Conservation (phyloP, 53 echinoderm and acorn worm species). For the Hippasteria phrygiana region DNA sequence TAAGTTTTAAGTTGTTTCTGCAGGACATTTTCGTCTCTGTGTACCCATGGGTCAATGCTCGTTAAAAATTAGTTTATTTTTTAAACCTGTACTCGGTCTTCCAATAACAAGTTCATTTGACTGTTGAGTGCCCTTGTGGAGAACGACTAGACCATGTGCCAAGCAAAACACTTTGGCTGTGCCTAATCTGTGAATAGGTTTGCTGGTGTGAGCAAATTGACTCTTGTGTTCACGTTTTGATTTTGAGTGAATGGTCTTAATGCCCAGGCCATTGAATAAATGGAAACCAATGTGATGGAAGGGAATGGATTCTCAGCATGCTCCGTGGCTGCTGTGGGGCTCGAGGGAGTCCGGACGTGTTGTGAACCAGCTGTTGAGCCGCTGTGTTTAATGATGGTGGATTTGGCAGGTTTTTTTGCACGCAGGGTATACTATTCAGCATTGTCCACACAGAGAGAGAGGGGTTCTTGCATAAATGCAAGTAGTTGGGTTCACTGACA, state of each 20-base stretch:
- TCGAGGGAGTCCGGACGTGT: not conserved
- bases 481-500: no score
- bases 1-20: no score
- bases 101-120: not conserved
- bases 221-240: not conserved
- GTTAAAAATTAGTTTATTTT: not conserved
- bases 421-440: no score
- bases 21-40: not conserved
- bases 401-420: no score
- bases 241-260: not conserved
- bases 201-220: constrained; percentile 3
- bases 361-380: constrained; percentile 23
- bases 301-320: not conserved
- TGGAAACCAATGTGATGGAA: constrained; percentile 34
- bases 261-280: not conserved
- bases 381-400: not conserved
- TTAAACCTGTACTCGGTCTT: not conserved
- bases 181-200: constrained; percentile 30
- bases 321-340: not conserved
- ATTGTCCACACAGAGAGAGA: no score
- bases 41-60: not conserved
- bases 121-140: not conserved
- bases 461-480: no score
- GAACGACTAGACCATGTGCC: not conserved
- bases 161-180: constrained; percentile 7